Percentiles rank a stretch among this genome's conserved stretches.
phyloP scores from a whole-genome alignment of 1,140 invertebrate genomes.

The Cydia splendana region DNA sequence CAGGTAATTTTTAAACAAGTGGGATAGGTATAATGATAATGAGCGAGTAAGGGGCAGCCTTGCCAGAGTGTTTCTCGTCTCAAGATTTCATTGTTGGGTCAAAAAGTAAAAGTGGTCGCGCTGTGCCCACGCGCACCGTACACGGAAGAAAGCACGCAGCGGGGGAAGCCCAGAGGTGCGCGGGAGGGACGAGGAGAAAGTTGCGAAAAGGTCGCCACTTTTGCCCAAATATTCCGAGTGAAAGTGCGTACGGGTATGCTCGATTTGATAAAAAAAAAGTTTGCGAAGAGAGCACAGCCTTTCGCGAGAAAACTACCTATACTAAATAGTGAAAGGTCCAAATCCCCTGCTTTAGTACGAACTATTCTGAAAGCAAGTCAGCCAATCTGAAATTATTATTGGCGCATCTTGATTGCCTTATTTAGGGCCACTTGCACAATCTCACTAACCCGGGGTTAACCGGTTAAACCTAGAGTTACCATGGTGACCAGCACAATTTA shows the following conservation, averaged over 20 bases:
- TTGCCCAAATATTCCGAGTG: slow-evolving; percentile 78
- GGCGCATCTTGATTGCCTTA: neutral
- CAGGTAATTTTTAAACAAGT: neutral
- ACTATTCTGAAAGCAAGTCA: slow-evolving; percentile 1
- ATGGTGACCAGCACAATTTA: no score
- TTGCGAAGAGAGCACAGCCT: slow-evolving; percentile 23
- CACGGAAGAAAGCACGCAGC: slow-evolving; percentile 45
- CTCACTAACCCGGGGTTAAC: no score
- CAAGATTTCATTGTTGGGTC: slow-evolving; percentile 34
- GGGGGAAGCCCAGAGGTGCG: slow-evolving; percentile 35
- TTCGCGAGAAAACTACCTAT: slow-evolving; percentile 1
- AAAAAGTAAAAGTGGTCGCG: slow-evolving; percentile 48
- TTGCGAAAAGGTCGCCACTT: slow-evolving; percentile 76
- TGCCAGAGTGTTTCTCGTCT: slow-evolving; percentile 9
- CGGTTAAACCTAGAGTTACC: no score
- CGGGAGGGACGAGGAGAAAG: slow-evolving; percentile 58
- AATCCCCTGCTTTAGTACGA: neutral
- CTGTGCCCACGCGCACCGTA: slow-evolving; percentile 33
- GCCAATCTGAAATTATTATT: neutral
- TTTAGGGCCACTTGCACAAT: no score
- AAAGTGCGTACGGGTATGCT: slow-evolving; percentile 65
- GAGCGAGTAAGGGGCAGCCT: neutral
- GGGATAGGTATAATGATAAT: neutral
- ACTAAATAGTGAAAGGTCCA: slow-evolving; percentile 17
- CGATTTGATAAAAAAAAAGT: slow-evolving; percentile 58